These are phyloP conservation scores for Tinea pellionella DNA, from an alignment of 2,888 invertebrate genomes.

Conservation along the genomic window DNA sequence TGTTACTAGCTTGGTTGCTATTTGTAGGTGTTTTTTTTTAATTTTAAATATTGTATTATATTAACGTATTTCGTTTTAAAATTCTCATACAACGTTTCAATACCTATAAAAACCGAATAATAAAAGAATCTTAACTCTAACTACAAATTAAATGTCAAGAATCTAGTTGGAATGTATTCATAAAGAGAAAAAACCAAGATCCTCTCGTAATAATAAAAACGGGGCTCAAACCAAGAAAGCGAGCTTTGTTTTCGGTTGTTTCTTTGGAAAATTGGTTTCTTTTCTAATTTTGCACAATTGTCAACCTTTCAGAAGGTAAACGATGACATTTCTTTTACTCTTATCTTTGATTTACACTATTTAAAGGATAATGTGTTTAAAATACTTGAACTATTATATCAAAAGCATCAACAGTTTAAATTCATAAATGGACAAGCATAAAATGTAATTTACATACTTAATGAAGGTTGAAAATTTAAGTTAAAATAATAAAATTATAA, in stretches of 20 bases:
- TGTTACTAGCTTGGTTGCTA: too few relatives aligned
- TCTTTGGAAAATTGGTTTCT: conserved; percentile 24
- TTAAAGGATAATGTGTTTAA: background rate
- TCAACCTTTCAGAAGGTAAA: conserved; percentile 10
- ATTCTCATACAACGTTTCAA: background rate
- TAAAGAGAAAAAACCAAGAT: conserved; percentile 9
- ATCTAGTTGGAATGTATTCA: conserved; percentile 5
- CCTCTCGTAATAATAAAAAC: conserved; percentile 10
- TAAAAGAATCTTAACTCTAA: background rate
- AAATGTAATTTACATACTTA: too few relatives aligned
- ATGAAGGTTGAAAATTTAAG: background rate
- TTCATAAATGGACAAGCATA: too few relatives aligned
- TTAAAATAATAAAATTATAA: background rate
- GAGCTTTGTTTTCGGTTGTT: conserved; percentile 23
- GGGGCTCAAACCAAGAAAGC: conserved; percentile 7
- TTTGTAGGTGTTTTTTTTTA: too few relatives aligned
- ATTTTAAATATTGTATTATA: too few relatives aligned
- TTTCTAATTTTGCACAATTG: conserved; percentile 13
- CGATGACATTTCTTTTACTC: background rate
- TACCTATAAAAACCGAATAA: background rate
- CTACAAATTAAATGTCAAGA: conserved; percentile 12
- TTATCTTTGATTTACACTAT: background rate
- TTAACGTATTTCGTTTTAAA: too few relatives aligned
- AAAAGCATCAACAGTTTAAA: too few relatives aligned
- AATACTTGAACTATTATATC: too few relatives aligned